Evolutionary conservation across 2,113 vertebrate species (phyloP).

Genomic region (Quiscalus mexicanus): DNA sequence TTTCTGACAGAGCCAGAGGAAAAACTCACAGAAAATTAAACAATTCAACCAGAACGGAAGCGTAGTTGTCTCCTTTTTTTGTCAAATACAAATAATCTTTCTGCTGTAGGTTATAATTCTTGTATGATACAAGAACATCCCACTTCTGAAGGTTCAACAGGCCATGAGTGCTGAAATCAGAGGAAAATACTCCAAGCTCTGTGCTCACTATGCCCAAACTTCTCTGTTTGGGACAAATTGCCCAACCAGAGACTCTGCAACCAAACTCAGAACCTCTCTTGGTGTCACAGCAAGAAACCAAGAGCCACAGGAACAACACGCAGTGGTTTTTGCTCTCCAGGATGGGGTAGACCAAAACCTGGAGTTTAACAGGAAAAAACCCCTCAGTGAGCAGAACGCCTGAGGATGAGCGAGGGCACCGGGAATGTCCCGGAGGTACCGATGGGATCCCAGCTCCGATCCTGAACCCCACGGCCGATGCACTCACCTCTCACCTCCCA

Average conservation of each 20-base stretch:
- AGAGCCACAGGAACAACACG: neutral
- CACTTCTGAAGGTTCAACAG: neutral
- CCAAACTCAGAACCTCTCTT: neutral
- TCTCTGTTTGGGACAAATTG: neutral
- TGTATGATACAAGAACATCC: neutral
- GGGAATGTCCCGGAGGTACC: neutral
- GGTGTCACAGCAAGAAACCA: neutral
- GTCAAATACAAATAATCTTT: neutral
- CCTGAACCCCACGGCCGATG: rapidly evolving
- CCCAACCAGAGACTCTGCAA: neutral
- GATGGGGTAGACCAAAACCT: neutral
- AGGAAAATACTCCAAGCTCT: neutral
- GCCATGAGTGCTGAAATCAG: neutral
- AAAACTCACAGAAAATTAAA: neutral
- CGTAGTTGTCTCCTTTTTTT: rapidly evolving
- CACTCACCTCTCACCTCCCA: neutral
- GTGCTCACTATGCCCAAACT: neutral
- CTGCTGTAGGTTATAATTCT: neutral
- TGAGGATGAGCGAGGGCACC: neutral
- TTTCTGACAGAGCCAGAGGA: neutral
- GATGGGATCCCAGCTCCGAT: neutral
- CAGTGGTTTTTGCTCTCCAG: neutral
- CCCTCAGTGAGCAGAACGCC: rapidly evolving
- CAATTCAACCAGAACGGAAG: neutral
- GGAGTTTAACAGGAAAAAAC: neutral